Evolutionary conservation across 2,888 invertebrate species (phyloP).

Genomic region (Acanthosepion pharaonis): DNA sequence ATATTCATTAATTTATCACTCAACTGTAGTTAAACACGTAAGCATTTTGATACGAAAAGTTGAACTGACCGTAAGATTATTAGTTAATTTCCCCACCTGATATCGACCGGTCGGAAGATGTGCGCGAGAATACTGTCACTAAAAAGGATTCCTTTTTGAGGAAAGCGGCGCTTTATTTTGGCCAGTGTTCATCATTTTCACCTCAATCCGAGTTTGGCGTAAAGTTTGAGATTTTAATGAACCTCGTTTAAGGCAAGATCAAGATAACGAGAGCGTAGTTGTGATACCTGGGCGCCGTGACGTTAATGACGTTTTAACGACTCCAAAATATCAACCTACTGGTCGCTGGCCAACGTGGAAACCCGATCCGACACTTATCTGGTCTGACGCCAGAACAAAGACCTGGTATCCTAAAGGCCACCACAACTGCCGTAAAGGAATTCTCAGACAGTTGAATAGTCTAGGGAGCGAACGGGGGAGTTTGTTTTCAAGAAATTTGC

Average conservation of each 20-base stretch:
- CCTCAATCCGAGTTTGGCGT: background rate
- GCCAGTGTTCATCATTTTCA: background rate
- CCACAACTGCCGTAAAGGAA: background rate
- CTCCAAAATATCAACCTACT: conserved; percentile 18
- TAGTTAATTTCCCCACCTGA: too few relatives aligned
- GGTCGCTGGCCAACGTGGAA: background rate
- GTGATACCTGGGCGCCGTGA: conserved; percentile 33
- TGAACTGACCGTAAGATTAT: too few relatives aligned
- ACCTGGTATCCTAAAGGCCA: background rate
- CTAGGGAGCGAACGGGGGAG: background rate
- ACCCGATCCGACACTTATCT: background rate
- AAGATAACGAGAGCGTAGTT: background rate
- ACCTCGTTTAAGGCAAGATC: background rate
- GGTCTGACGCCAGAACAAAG: background rate
- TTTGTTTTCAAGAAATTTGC: background rate
- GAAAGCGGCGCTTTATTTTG: background rate
- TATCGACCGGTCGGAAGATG: too few relatives aligned
- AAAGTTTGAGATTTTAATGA: conserved; percentile 33
- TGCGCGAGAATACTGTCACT: too few relatives aligned
- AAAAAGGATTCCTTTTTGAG: too few relatives aligned
- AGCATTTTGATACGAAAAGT: too few relatives aligned
- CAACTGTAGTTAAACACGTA: too few relatives aligned
- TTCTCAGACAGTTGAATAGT: background rate
- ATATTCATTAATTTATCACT: too few relatives aligned
- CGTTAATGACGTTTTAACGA: conserved; percentile 33